These are phyloP conservation scores for Epistrophella euchroma DNA, from an alignment of 2,888 invertebrate genomes.

Conservation along the genomic window DNA sequence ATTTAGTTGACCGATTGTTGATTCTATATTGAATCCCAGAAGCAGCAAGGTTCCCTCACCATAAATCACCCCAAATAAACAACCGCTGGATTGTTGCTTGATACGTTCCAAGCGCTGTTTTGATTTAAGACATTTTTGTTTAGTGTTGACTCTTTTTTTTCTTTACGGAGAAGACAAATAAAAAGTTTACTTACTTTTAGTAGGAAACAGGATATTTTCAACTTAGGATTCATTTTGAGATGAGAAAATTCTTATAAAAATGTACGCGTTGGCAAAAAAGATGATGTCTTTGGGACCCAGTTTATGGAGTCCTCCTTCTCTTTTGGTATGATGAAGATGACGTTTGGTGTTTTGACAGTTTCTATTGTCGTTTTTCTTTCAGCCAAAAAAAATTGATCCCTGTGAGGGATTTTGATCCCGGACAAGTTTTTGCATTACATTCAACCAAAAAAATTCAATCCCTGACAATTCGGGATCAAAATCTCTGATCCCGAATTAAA, in stretches of 20 bases:
- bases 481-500: too few relatives aligned
- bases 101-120: constrained; percentile 88
- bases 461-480: too few relatives aligned
- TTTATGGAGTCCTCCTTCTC: constrained; percentile 51
- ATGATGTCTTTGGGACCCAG: constrained; percentile 50
- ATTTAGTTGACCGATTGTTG: constrained; percentile 85
- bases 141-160: not conserved
- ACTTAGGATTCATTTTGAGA: constrained; percentile 88
- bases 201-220: constrained; percentile 89
- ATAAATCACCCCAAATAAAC: constrained; percentile 90
- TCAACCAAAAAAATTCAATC: too few relatives aligned
- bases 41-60: constrained; percentile 89
- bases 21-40: constrained; percentile 88
- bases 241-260: constrained; percentile 42
- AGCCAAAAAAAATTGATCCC: too few relatives aligned
- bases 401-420: too few relatives aligned
- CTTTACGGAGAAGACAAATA: constrained; percentile 41
- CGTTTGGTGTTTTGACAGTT: constrained; percentile 71
- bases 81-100: constrained; percentile 87
- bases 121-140: constrained; percentile 12
- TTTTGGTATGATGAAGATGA: constrained; percentile 37
- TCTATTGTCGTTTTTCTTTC: too few relatives aligned
- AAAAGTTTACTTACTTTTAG: constrained; percentile 86
- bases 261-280: constrained; percentile 71
- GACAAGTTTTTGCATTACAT: too few relatives aligned